A percentile compares a stretch with the other conserved stretches of the same genome.
These are phyloP conservation scores for Charina bottae DNA, from an alignment of 2,113 vertebrate species.

Conservation along the genomic window DNA sequence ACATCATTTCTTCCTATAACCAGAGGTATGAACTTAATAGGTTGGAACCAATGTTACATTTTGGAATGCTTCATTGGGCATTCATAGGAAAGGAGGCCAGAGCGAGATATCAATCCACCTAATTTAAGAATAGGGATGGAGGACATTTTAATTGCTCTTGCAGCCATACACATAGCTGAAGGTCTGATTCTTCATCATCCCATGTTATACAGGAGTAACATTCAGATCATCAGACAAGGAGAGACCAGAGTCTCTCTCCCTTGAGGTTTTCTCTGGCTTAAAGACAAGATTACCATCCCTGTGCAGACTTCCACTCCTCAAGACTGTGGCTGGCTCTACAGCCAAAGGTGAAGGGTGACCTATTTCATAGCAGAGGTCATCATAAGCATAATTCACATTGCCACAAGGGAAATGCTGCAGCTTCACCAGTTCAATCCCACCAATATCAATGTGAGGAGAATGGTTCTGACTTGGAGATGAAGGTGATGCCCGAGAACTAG, in stretches of 20 bases:
- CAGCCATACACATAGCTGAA: constrained; percentile 12
- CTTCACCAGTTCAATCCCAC: constrained; percentile 80
- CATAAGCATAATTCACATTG: constrained; percentile 89
- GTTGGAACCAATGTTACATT: constrained; percentile 6
- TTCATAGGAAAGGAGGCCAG: constrained; percentile 12
- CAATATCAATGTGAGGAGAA: constrained; percentile 60
- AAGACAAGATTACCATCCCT: constrained; percentile 60
- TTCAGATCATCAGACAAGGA: constrained; percentile 86
- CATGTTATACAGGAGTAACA: constrained; percentile 81
- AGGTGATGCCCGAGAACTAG: constrained; percentile 68
- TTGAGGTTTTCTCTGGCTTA: constrained; percentile 79
- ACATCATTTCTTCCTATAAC: not conserved
- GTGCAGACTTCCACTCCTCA: constrained; percentile 65
- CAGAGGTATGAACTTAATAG: constrained; percentile 13
- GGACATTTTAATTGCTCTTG: constrained; percentile 38
- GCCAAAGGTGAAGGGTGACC: constrained; percentile 66
- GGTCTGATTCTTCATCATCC: constrained; percentile 26
- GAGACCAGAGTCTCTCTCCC: constrained; percentile 86
- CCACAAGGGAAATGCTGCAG: constrained; percentile 87
- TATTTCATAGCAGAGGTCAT: constrained; percentile 67
- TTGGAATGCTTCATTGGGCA: not conserved
- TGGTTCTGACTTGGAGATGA: constrained; percentile 66
- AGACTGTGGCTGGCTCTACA: constrained; percentile 56
- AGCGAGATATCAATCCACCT: constrained; percentile 35
- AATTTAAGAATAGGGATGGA: constrained; percentile 23